Conservation (phyloP, 2,797 vertebrate species). For the Pelochelys cantorii region DNA sequence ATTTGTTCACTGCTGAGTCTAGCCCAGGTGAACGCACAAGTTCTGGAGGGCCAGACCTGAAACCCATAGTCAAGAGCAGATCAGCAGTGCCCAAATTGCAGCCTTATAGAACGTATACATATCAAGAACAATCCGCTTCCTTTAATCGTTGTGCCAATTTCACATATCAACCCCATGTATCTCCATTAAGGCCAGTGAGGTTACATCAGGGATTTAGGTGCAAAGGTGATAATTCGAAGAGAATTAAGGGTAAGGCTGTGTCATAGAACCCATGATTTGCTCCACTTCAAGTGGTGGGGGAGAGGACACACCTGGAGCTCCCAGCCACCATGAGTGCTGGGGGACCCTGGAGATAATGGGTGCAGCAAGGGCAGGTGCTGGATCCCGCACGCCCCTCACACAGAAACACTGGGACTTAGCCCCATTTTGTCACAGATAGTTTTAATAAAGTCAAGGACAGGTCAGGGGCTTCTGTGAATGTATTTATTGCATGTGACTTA, state of each 20-base stretch:
- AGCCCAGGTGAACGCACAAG: not conserved
- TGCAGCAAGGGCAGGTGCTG: no score
- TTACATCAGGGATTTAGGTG: not conserved
- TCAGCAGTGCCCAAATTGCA: not conserved
- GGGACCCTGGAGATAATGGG: no score
- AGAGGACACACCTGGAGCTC: no score
- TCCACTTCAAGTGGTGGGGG: no score
- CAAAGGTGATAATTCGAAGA: not conserved
- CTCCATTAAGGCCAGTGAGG: rapidly evolving
- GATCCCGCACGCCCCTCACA: no score
- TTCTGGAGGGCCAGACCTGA: not conserved
- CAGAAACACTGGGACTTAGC: no score
- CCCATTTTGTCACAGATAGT: no score
- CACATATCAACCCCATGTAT: not conserved
- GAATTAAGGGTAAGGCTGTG: not conserved
- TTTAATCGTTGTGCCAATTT: not conserved
- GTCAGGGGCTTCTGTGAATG: no score
- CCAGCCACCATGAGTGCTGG: no score
- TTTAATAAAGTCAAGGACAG: no score
- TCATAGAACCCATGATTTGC: no score
- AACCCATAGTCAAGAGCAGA: not conserved
- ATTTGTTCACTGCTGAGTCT: not conserved
- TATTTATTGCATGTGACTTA: no score
- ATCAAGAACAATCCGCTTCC: not conserved
- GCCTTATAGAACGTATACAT: not conserved